Percentiles rank a stretch among this genome's conserved stretches.
These are phyloP conservation scores for Lutraria lutraria DNA, from an alignment of 2,888 invertebrate genomes.

Conservation along the genomic window DNA sequence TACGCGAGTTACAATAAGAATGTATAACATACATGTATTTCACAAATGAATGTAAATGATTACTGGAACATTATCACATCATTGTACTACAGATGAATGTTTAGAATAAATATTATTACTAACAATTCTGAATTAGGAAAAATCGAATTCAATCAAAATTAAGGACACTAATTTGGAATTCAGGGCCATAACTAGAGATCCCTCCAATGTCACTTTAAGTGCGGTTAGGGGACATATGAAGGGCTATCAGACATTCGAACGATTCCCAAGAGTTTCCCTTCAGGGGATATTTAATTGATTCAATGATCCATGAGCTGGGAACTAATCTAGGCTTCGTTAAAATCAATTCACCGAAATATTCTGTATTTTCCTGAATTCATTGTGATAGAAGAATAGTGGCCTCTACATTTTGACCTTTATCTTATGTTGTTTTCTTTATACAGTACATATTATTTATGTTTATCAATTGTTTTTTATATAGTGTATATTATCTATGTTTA, in stretches of 20 bases:
- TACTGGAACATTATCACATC: too few species aligned
- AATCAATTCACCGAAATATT: not conserved
- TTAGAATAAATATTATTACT: not conserved
- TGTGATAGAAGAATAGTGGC: too few species aligned
- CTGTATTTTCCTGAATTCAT: too few species aligned
- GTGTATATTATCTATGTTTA: too few species aligned
- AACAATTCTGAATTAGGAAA: not conserved
- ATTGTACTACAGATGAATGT: too few species aligned
- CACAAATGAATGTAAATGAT: too few species aligned
- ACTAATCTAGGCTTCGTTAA: not conserved
- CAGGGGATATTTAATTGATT: conserved; percentile 18
- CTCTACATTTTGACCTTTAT: too few species aligned
- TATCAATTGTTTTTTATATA: too few species aligned
- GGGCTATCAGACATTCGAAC: not conserved
- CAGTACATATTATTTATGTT: too few species aligned
- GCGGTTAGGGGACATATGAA: conserved; percentile 7
- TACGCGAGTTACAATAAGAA: too few species aligned
- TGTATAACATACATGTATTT: too few species aligned
- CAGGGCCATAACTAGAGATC: not conserved
- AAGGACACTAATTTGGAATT: conserved; percentile 7
- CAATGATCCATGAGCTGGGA: not conserved
- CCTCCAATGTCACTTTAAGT: conserved; percentile 7
- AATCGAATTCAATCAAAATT: not conserved
- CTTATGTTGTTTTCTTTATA: too few species aligned
- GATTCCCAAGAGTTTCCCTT: not conserved